Conservation (phyloP, 2,888 invertebrate species). For the Oscheius myriophilus region DNA sequence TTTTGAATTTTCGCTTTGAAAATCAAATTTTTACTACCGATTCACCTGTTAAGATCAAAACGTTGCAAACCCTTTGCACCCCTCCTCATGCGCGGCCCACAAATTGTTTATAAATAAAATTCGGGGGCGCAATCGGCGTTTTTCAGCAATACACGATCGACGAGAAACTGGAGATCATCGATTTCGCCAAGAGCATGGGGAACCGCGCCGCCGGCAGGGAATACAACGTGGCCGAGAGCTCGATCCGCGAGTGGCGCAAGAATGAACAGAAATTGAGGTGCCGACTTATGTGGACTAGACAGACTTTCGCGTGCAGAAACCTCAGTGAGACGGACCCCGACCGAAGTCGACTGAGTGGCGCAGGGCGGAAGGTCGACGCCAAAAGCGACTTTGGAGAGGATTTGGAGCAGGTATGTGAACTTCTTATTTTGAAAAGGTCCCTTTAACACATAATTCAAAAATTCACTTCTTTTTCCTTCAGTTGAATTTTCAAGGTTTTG, state of each 20-base stretch:
- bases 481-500: too few species aligned
- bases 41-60: too few species aligned
- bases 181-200: conserved; percentile 54
- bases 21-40: too few species aligned
- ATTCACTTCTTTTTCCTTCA: too few species aligned
- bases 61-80: background rate
- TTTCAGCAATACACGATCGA: conserved; percentile 45
- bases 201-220: conserved; percentile 67
- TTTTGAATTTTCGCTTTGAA: too few species aligned
- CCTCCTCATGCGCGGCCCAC: background rate
- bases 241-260: conserved; percentile 68
- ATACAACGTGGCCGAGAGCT: conserved; percentile 68
- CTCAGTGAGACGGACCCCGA: conserved; percentile 26
- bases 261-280: conserved; percentile 66
- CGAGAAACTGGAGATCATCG: conserved; percentile 63
- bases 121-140: background rate
- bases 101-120: too few species aligned
- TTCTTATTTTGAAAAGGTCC: too few species aligned
- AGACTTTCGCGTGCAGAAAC: conserved; percentile 2
- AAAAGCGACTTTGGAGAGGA: background rate
- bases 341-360: conserved; percentile 26
- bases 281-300: background rate
- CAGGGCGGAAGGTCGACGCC: conserved; percentile 3
- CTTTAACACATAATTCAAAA: too few species aligned
- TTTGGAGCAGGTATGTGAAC: too few species aligned